Evolutionary conservation across 92 coral and sea anemone species (phyloP).

Genomic region (Epizoanthus illoricatus): DNA sequence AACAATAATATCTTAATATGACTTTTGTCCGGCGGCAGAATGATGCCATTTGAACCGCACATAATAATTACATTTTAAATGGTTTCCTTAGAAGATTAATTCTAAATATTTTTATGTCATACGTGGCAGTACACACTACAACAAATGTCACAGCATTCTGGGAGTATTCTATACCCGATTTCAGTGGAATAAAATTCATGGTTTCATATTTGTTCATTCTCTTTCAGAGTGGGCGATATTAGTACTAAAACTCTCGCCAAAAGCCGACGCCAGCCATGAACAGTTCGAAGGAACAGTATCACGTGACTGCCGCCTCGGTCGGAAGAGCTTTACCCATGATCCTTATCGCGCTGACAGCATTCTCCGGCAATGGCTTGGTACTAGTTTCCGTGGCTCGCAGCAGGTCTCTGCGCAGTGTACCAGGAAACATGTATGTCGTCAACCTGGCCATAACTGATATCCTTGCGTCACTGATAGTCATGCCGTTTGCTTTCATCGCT

Average conservation of each 20-base stretch:
- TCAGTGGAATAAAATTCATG: no score
- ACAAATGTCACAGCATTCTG: no score
- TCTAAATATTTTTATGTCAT: no score
- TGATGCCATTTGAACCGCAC: no score
- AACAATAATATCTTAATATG: no score
- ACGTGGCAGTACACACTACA: no score
- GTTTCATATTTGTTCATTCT: no score
- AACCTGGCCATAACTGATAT: slow-evolving; percentile 75
- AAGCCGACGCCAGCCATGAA: not conserved
- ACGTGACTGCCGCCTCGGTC: slow-evolving; percentile 54
- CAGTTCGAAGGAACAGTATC: not conserved
- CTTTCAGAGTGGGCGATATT: no score
- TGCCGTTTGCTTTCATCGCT: slow-evolving; percentile 63
- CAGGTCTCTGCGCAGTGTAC: slow-evolving; percentile 62
- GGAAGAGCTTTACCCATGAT: slow-evolving; percentile 71
- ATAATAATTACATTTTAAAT: no score
- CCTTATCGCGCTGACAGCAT: slow-evolving; percentile 63
- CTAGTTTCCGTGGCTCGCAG: slow-evolving; percentile 61
- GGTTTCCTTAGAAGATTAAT: no score
- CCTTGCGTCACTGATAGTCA: slow-evolving; percentile 53
- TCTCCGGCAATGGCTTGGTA: slow-evolving; percentile 63
- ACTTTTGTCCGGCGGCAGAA: no score
- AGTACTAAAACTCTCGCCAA: not conserved
- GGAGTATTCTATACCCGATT: no score
- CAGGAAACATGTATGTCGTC: slow-evolving; percentile 69